Evolutionary conservation across 2,888 invertebrate genomes (phyloP), one percentile per base, ranked within the genome.

Genomic region (Neoaliturus tenellus): DNA sequence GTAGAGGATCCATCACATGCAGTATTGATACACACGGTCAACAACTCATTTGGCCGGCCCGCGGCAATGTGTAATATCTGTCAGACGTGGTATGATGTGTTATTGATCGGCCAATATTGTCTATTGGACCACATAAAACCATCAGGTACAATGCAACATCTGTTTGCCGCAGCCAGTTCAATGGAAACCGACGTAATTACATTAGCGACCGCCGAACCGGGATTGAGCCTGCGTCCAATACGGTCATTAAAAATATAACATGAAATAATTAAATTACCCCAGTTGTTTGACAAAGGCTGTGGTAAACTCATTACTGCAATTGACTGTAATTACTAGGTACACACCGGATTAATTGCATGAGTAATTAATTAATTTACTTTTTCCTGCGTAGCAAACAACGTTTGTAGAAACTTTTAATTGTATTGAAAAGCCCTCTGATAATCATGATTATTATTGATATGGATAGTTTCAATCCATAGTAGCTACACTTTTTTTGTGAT

Each of bases 101-200:
- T 62, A 51, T 51, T 51, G 51, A 51, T 62, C 62, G 62, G 31
- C 31, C 62, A 62, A 62, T 62, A 62, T 62, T 62, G 62, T 55
- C 62, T 62, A 62, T 23, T 12, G 55, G 55, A 55, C 55, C 25
- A 23, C 55, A 55, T 55, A 55, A 55, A 55, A 55, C 55, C 55
- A 55, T 55, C 44, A 14, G 35, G 48, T 23, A 62, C 62, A 62
- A 62, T 62, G 17, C 62, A 17, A 25, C 25, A 12, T 8, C 55
- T 6, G 55, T 23, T 48, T 35, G 35, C 35, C 35, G n/a, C n/a
- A n/a, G n/a, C n/a, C n/a, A n/a, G n/a, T n/a, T n/a, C 48, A 14
- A 14, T 48, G n/a, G 48, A n/a, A 48, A 48, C 48, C 10, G 25
- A 20, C 6, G 48, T 55, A 62, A 62, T 62, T 62, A 62, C 62